Conservation (phyloP, 64 coral and sea anemone species). For the Dendronephthya gigantea region DNA sequence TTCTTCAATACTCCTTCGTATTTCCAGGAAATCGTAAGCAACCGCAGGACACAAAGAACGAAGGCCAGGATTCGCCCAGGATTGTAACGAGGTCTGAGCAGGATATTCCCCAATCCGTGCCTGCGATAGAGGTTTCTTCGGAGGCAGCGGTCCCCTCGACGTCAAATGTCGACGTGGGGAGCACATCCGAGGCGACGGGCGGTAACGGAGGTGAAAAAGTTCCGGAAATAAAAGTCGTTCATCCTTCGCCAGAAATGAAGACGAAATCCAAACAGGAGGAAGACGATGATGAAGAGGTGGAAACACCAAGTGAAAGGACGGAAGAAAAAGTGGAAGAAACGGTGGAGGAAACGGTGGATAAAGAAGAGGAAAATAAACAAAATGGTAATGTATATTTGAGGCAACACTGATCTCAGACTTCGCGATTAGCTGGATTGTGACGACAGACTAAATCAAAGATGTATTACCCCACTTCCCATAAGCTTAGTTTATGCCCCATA, state of each 20-base stretch:
- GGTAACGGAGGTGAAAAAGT: background rate
- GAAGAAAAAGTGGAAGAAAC: background rate
- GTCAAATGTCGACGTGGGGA: background rate
- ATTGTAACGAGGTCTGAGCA: background rate
- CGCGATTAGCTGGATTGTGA: too few species aligned
- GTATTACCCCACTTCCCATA: too few species aligned
- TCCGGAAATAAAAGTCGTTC: constrained; percentile 1
- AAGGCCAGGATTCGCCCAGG: background rate
- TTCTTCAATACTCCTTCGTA: background rate
- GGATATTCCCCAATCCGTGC: background rate
- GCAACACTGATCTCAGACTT: too few species aligned
- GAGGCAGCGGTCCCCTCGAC: background rate
- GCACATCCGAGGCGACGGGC: background rate
- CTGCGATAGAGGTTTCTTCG: background rate
- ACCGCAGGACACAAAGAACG: background rate
- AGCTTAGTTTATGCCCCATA: too few species aligned
- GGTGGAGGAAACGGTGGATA: too few species aligned
- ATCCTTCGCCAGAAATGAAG: background rate
- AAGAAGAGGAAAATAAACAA: too few species aligned
- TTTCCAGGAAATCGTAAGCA: background rate
- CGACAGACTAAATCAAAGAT: too few species aligned
- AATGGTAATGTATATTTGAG: too few species aligned
- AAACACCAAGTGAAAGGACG: background rate
- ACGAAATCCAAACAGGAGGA: background rate
- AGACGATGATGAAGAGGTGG: background rate